Evolutionary conservation across 2,797 vertebrate genomes (phyloP), one percentile per base, ranked within the genome.

Genomic region (Brotula barbata): DNA sequence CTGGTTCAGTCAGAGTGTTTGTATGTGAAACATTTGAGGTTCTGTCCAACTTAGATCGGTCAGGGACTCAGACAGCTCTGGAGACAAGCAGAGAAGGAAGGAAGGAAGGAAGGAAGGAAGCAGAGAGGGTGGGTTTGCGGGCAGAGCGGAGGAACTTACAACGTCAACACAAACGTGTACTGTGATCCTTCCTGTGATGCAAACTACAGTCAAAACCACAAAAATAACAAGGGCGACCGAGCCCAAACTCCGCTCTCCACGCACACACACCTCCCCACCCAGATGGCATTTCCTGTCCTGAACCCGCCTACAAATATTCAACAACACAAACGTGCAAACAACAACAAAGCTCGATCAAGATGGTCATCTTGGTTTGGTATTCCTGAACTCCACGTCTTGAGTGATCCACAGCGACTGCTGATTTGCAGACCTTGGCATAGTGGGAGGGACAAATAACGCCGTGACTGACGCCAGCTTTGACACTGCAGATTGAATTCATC

Each of bases 231-330:
- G 6, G 33, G 49, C 33, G 43, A 36, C 41, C 50, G 0, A 16
- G 4, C n/a, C 47, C 25, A 13, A 33, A 44, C 48, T 25, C 21
- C 9, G 9, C 31, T 6, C 31, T n/a, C n/a, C n/a, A 33, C 31
- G 11, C 31, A 33, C 31, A 33, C 31, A 33, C 31, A 33, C 31
- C 31, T 33, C 62, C 58, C 54, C 59, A 67, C 61, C 64, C 21
- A 57, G 66, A 78, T 78, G 28, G 71, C 58, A 81, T 80, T 81
- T 78, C 76, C 78, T 78, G 77, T 6, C 31, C 31, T 40, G 16
- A 57, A 41, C 39, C 15, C 37, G 56, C 44, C n/a, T 31, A 47
- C 42, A 54, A 64, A 63, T 19, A 52, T 64, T 67, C 73, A 78
- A 49, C 14, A 61, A 46, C 43, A 58, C 44, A 68, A 57, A 66